Base-by-base conservation (phyloP, 2,797 vertebrate species). In the Hippoglossus hippoglossus region DNA sequence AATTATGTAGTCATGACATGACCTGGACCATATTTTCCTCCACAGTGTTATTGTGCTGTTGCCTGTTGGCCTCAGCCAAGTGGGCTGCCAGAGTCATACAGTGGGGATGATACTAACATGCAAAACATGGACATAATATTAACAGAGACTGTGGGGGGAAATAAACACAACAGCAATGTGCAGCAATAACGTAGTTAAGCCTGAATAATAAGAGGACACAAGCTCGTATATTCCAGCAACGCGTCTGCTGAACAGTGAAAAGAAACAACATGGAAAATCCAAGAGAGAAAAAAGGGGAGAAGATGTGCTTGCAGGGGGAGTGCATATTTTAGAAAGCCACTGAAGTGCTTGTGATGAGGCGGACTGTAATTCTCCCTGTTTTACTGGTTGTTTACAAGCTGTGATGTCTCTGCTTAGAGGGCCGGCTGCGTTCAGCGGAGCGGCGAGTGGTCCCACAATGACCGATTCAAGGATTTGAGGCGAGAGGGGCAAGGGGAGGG, bases 381-480 rank as follows among this genome's bases (percentile, higher is more conserved):
- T 81, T 39, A 68, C 46, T 80, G 62, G 62, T 67, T 87, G 76
- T 77, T 86, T 89, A 81, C 74, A 61, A 69, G 50, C 66, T 62
- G 69, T 68, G 54, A 61, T 63, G 64, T 28, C 58, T 80, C 39
- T 10, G 18, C 36, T 58, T 24, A 15, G 55, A 63, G 53, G 56
- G 60, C 63, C 65, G 54, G 75, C 73, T 59, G 47, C 64, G 72
- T 83, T 73, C 63, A 22, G 65, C 66, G 28, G 65, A 67, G 75
- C 80, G 52, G 68, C 53, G 67, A 77, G 73, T 46, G 39, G 47
- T 82, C 64, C 70, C 70, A 82, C 84, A 79, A 63, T 56, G 49
- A 49, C 63, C 82, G 90, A 87, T 89, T 90, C 89, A 74, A 84
- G 80, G 87, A 86, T 90, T 46, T 82, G 87, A 60, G 81, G 83